Evolutionary conservation across 2,888 invertebrate species (phyloP), one percentile per base, ranked within the genome.

Genomic region (Hedya salicella): DNA sequence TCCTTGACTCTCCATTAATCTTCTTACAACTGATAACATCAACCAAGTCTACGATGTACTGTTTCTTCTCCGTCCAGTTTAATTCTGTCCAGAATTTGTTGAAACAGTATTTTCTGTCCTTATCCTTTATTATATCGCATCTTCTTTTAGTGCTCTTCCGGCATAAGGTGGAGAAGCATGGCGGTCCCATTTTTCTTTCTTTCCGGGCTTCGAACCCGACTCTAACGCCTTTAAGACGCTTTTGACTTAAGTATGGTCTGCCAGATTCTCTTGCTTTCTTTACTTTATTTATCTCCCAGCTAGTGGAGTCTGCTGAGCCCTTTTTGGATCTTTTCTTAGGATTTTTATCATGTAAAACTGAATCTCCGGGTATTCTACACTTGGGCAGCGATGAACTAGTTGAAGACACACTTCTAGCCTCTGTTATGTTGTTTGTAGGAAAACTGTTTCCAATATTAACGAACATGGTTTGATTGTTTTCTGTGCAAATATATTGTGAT

Each of bases 401-500:
- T 11, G 54, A 54, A 8, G 56, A 30, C 13, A 56, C 19, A 9
- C 57, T 57, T 6, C n/a, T 21, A 3, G 57, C n/a, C 2, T 16
- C 30, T 2, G 6, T 2, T 4, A 16, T 9, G 13, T 14, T 5
- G 5, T 39, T 19, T 21, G 13, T 40, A 3, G 53, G 39, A 19
- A 57, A 57, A n/a, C 57, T 57, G 44, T 57, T 57, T 8, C 57
- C 57, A 8, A 57, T 19, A 17, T 57, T 57, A 1, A 57, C 57
- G 9, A 44, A 57, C 57, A 57, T 57, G 2, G 57, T 57, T n/a
- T 19, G 57, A 46, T 57, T 46, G 19, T 57, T 57, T 44, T 57
- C 57, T 32, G 57, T 57, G 46, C 42, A 57, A 17, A 57, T 57
- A 19, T 57, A 57, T 57, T 57, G 48, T 48, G 48, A 48, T n/a